Base-by-base conservation (phyloP, 2,797 vertebrate genomes). In the Sebastes kiyomatsui region DNA sequence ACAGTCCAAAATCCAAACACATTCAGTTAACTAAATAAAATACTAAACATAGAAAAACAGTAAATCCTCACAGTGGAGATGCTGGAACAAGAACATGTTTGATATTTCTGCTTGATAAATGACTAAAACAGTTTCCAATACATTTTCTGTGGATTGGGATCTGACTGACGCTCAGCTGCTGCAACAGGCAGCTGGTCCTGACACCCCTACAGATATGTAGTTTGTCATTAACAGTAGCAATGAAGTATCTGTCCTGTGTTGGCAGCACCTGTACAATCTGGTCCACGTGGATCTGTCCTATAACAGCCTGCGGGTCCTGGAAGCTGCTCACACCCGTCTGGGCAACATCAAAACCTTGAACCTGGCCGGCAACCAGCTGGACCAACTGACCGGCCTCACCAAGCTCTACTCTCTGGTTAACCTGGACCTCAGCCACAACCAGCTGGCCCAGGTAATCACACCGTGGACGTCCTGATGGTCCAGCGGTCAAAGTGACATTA, bases 321-420 rank as follows among this genome's bases (percentile, higher is more conserved):
- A 98, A 93, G 96, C 97, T 1, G 96, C 97, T 87, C 97, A 99
- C 92, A 97, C 97, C 9, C 97, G 97, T 70, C 95, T 99, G 80
- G 99, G 99, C 32, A 99, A 99, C 90, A 97, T 99, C 86, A 99
- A 99, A 91, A 99, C 98, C 4, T 93, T 99, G 73, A 98, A 96
- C 85, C 94, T 99, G 92, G 96, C 98, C 0, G 99, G 98, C 2
- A 99, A 99, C 94, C 96, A 97, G 56, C 93, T 99, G 76, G 94
- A 97, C 83, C 96, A 77, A 6, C 95, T 99, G 25, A 95, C 91
- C 20, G 97, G 98, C 58, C 97, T 99, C 87, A 96, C 96, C 75
- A 99, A 98, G 88, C 97, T 99, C 11, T 99, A 99, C 90, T 99
- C 97, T 0, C 94, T 99, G 77, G 98, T 99, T 87, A 98, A 97